Percentiles rank a stretch among this genome's conserved stretches.
These are phyloP conservation scores for Sussaba pulchella DNA, from an alignment of 2,888 invertebrate genomes.

Conservation along the genomic window DNA sequence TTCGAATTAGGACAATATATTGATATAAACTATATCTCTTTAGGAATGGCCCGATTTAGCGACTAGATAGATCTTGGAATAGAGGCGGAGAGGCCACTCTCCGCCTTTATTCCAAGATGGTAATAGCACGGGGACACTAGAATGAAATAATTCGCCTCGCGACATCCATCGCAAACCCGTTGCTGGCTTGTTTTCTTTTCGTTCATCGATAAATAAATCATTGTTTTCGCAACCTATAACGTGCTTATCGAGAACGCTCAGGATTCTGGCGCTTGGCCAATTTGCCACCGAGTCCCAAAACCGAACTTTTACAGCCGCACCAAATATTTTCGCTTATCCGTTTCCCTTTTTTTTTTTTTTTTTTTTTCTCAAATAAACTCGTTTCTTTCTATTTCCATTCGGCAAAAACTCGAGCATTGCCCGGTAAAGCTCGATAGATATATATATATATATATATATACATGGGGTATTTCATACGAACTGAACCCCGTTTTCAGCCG, in stretches of 20 bases:
- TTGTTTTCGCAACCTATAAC: constrained; percentile 50
- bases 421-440: background rate
- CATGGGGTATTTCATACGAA: too few species aligned
- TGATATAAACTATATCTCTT: constrained; percentile 27
- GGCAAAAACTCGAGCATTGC: too few species aligned
- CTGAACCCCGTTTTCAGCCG: too few species aligned
- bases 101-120: background rate
- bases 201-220: constrained; percentile 18
- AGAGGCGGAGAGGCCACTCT: too few species aligned
- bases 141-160: constrained; percentile 28
- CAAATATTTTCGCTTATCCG: constrained; percentile 19
- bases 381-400: background rate
- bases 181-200: background rate
- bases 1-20: constrained; percentile 21
- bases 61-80: too few species aligned
- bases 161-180: background rate
- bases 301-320: constrained; percentile 11
- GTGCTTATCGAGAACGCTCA: constrained; percentile 39
- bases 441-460: constrained; percentile 20
- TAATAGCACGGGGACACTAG: constrained; percentile 24
- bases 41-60: constrained; percentile 58
- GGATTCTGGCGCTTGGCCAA: constrained; percentile 59
- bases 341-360: too few species aligned
- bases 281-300: constrained; percentile 42
- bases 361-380: too few species aligned